These are phyloP conservation scores for Takifugu rubripes DNA, from an alignment of 2,797 vertebrate genomes.

Conservation along the genomic window DNA sequence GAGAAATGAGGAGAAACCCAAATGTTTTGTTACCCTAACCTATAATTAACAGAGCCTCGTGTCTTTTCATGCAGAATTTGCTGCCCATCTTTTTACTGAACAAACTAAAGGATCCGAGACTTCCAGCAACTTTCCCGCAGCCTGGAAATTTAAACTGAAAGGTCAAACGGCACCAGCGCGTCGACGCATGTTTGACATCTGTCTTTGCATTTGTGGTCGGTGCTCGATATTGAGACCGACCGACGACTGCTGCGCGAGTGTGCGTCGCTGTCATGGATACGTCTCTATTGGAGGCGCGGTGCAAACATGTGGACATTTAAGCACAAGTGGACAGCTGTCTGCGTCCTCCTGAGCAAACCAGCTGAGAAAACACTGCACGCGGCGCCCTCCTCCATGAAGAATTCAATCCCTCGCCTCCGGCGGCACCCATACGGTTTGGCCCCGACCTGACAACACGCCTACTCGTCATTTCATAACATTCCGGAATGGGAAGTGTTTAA, in stretches of 20 bases:
- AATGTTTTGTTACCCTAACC: conserved; percentile 13
- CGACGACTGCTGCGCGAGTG: conserved; percentile 28
- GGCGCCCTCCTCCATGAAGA: conserved; percentile 2
- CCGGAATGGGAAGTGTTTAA: conserved; percentile 29
- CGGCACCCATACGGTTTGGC: conserved; percentile 41
- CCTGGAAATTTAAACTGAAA: background rate
- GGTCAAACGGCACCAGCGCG: conserved; percentile 8
- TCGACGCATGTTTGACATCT: conserved; percentile 35
- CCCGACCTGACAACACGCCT: conserved; percentile 55
- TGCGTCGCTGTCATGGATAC: conserved; percentile 55
- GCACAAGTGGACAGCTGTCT: conserved; percentile 31
- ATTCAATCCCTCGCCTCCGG: conserved; percentile 37
- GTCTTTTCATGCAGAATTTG: conserved; percentile 31
- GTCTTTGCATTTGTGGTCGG: conserved; percentile 46
- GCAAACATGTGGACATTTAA: conserved; percentile 45
- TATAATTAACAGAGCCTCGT: conserved; percentile 44
- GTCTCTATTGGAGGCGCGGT: conserved; percentile 52
- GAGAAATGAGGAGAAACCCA: conserved; percentile 15
- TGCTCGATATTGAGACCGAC: conserved; percentile 17
- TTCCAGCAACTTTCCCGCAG: conserved; percentile 24
- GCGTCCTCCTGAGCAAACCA: conserved; percentile 47
- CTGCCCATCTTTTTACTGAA: background rate
- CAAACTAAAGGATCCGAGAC: conserved; percentile 24
- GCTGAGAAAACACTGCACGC: conserved; percentile 67
- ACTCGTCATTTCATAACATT: conserved; percentile 41